A percentile compares a stretch with the other conserved stretches of the same genome.
Evolutionary conservation across 2,797 vertebrate genomes (phyloP).

Genomic region (Crocidura indochinensis): DNA sequence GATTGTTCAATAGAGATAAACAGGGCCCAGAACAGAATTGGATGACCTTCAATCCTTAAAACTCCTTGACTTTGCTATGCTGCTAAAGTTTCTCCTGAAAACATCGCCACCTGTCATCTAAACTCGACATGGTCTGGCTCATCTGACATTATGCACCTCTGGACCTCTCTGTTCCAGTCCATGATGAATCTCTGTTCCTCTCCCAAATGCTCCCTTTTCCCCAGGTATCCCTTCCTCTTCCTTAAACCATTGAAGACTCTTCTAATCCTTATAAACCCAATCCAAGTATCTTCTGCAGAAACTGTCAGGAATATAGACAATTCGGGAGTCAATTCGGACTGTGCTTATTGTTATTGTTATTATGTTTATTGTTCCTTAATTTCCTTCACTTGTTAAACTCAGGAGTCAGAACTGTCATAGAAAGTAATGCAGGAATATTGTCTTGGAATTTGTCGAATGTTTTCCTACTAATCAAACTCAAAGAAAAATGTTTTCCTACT

Average conservation of each 20-base stretch:
- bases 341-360: too few species aligned
- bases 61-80: neutral
- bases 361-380: neutral
- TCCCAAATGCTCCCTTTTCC: neutral
- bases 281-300: neutral
- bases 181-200: neutral
- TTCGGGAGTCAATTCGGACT: neutral
- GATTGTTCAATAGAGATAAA: neutral
- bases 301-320: neutral
- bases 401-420: conserved; percentile 1
- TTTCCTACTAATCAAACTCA: neutral
- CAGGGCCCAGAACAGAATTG: too few species aligned
- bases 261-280: neutral
- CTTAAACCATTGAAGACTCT: neutral
- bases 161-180: neutral
- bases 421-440: neutral
- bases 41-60: neutral
- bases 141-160: too few species aligned
- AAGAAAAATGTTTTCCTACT: neutral
- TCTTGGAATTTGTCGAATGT: neutral
- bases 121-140: neutral
- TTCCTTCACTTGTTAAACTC: conserved; percentile 11
- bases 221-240: neutral
- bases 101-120: neutral
- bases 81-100: neutral